Base-by-base conservation (phyloP, 2,113 vertebrate species). In the Ptilorrhoa leucosticta region DNA sequence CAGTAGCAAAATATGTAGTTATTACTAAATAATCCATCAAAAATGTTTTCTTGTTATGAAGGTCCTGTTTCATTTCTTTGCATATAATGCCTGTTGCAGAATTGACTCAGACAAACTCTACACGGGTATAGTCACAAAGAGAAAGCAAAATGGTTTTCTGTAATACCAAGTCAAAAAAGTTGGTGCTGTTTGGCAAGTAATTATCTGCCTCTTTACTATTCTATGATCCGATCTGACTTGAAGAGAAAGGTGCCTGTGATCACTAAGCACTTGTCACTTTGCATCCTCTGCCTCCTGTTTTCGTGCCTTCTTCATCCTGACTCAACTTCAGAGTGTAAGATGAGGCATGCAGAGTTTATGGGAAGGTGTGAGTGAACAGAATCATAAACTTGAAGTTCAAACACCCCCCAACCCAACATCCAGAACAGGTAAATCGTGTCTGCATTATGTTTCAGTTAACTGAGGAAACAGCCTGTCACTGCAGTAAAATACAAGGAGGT, bases 11-110 rank as follows among this genome's bases (percentile, higher is more conserved):
- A 93, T 84, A 75, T 3, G 63, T 69, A 54, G 63, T 64, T 82
- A 92, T 83, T 89, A 73, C 68, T 94, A 89, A 91, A 83, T 71
- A 85, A 93, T 83, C 79, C 30, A 71, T 83, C 79, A 92, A 83
- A 94, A 77, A 50, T 45, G 73, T 65, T 79, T 89, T 58, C 28
- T n/a, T 87, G 79, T 40, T 85, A 57, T 19, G 73, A 79, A 0
- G 27, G 48, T 79, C 60, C 60, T 15, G 0, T 87, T 90, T 85
- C 6, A 37, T 82, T 89, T 83, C 44, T 79, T 87, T 87, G 83
- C 60, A 92, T 78, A 16, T 78, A 93, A 90, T 1, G 0, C 21
- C 24, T 20, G 33, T 71, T 91, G 89, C 37, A 75, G 64, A 88
- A 93, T 4, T 66, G 85, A 85, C 57, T 92, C 44, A 37, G 35